Percentiles rank a stretch among this genome's conserved stretches.
Conservation (phyloP, 2,113 vertebrate genomes). For the Lasiurus borealis region DNA sequence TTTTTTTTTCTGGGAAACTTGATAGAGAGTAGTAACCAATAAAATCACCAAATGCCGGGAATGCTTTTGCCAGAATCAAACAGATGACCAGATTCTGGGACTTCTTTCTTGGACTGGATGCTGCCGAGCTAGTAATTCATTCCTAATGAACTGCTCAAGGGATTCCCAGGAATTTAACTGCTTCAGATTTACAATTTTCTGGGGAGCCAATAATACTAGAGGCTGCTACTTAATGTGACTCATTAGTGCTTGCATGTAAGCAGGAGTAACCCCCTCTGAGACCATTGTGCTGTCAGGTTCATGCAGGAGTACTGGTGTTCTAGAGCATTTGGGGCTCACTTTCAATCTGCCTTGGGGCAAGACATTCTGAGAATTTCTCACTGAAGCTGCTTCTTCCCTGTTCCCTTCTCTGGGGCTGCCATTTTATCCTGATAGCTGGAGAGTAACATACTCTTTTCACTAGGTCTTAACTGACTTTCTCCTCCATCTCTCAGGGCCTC, state of each 20-base stretch:
- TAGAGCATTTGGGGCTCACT: neutral
- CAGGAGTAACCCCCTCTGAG: neutral
- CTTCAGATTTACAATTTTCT: constrained; percentile 36
- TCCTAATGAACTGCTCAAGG: neutral
- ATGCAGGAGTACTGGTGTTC: neutral
- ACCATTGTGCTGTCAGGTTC: neutral
- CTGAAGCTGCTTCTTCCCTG: neutral
- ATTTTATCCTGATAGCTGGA: neutral
- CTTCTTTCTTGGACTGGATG: neutral
- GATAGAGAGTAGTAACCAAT: neutral
- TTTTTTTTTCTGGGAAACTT: constrained; percentile 32
- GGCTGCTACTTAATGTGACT: constrained; percentile 3
- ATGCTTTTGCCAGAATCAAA: neutral
- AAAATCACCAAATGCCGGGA: neutral
- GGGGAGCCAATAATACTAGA: constrained; percentile 63
- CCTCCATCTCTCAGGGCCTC: neutral
- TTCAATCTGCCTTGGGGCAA: neutral
- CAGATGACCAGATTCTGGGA: constrained; percentile 18
- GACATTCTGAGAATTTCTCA: neutral
- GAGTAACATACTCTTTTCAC: neutral
- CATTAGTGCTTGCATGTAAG: neutral
- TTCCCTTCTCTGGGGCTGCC: neutral
- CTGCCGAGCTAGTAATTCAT: constrained; percentile 26
- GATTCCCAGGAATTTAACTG: constrained; percentile 44
- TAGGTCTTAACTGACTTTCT: neutral